A percentile compares a stretch with the other conserved stretches of the same genome.
Conservation (phyloP, 2,888 invertebrate species). For the Ophion ventricosus region DNA sequence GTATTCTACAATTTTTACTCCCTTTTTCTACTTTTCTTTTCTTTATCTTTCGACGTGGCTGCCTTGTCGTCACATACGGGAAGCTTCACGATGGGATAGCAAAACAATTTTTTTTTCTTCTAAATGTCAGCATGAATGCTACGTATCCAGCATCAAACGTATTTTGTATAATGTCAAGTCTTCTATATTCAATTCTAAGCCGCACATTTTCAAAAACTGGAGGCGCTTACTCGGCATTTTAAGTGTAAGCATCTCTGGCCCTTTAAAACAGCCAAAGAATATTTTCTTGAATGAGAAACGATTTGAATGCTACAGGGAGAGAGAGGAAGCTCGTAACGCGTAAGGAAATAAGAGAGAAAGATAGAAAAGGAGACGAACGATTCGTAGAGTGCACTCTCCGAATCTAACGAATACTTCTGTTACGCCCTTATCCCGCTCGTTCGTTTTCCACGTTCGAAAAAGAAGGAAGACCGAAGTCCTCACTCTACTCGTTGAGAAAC, state of each 20-base stretch:
- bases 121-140: not conserved
- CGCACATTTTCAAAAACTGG: not conserved
- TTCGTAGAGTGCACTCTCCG: constrained; percentile 61
- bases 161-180: not conserved
- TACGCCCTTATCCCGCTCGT: constrained; percentile 56
- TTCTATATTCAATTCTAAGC: not conserved
- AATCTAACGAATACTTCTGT: constrained; percentile 64
- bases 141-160: too few relatives aligned
- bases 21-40: not conserved
- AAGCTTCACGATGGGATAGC: not conserved
- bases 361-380: constrained; percentile 44
- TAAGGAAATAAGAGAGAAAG: not conserved
- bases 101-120: not conserved
- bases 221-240: not conserved
- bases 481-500: constrained; percentile 55
- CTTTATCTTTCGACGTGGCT: not conserved
- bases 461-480: constrained; percentile 30
- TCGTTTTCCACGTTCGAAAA: constrained; percentile 57
- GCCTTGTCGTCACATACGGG: not conserved
- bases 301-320: not conserved
- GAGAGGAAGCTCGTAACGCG: too few relatives aligned
- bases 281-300: constrained; percentile 26
- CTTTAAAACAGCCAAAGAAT: not conserved
- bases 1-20: not conserved
- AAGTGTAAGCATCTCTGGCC: not conserved